Evolutionary conservation across 2,113 vertebrate genomes (phyloP).

Genomic region (Festucalex cinctus): DNA sequence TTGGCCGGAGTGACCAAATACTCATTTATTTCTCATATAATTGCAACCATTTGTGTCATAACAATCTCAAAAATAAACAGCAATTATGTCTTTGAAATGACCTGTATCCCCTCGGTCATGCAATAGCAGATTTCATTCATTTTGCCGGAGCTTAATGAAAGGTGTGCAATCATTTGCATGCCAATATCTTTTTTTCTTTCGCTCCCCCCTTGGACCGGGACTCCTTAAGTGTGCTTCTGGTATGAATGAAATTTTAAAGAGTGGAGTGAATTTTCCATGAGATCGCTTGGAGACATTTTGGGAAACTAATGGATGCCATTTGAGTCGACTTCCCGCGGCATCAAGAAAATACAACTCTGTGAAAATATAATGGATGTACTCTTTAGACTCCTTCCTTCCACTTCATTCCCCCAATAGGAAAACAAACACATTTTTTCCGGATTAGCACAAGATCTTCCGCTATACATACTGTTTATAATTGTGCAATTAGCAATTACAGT

Average conservation of each 20-base stretch:
- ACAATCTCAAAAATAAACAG: background rate
- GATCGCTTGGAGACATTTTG: conserved; percentile 28
- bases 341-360: conserved; percentile 30
- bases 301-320: conserved; percentile 55
- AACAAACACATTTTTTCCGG: conserved; percentile 1
- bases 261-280: conserved; percentile 32
- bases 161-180: conserved; percentile 4
- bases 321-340: conserved; percentile 47
- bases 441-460: background rate
- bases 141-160: background rate
- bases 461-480: conserved; percentile 19
- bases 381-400: conserved; percentile 22
- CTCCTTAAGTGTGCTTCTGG: conserved; percentile 11
- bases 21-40: background rate
- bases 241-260: conserved; percentile 35
- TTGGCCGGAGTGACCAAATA: background rate
- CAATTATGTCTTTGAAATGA: background rate
- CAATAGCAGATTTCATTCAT: background rate
- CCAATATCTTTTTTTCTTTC: background rate
- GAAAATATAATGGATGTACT: conserved; percentile 26
- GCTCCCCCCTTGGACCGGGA: background rate
- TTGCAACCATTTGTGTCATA: background rate
- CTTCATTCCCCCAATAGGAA: background rate
- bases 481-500: conserved; percentile 46
- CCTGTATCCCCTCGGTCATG: background rate